phyloP scores from a whole-genome alignment of 1,140 invertebrate genomes.

The Drosophila novamexicana region DNA sequence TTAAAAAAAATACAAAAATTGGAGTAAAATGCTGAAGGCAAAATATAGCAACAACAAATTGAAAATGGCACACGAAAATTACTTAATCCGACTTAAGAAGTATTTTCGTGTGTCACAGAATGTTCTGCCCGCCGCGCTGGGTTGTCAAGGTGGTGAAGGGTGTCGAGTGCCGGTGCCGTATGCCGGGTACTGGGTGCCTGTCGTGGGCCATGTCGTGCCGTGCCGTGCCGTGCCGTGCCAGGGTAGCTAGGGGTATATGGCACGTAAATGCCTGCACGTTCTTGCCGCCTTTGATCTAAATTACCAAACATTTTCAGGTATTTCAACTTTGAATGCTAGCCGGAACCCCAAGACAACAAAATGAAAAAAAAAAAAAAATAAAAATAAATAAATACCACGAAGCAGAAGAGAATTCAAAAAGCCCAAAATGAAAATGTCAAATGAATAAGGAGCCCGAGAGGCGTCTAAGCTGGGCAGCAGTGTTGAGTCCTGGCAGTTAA shows the following conservation, averaged over 20 bases:
- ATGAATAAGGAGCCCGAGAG: conserved; percentile 54
- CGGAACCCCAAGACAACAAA: conserved; percentile 63
- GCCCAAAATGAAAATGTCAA: conserved; percentile 69
- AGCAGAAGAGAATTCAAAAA: conserved; percentile 20
- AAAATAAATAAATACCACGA: conserved; percentile 7
- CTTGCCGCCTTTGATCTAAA: conserved; percentile 75
- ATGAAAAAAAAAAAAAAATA: conserved; percentile 24
- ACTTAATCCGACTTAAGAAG: conserved; percentile 79
- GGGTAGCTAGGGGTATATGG: neutral
- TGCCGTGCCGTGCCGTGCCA: neutral
- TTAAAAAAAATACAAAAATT: conserved; percentile 13
- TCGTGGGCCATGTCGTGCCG: too few relatives aligned
- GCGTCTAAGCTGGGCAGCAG: conserved; percentile 7
- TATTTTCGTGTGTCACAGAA: conserved; percentile 56
- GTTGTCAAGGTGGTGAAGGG: neutral
- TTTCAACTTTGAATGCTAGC: conserved; percentile 76
- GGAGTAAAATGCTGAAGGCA: conserved; percentile 18
- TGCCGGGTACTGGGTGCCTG: too few relatives aligned
- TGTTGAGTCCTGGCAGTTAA: conserved; percentile 62
- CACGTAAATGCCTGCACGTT: conserved; percentile 70
- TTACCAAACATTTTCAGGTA: conserved; percentile 80
- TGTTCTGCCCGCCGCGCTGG: neutral
- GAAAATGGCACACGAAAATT: conserved; percentile 77
- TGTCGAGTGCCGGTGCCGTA: too few relatives aligned
- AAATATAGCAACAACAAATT: conserved; percentile 49